These are phyloP conservation scores for Mesocentrotus franciscanus DNA, from an alignment of 53 echinoderm and acorn worm species.

Conservation along the genomic window DNA sequence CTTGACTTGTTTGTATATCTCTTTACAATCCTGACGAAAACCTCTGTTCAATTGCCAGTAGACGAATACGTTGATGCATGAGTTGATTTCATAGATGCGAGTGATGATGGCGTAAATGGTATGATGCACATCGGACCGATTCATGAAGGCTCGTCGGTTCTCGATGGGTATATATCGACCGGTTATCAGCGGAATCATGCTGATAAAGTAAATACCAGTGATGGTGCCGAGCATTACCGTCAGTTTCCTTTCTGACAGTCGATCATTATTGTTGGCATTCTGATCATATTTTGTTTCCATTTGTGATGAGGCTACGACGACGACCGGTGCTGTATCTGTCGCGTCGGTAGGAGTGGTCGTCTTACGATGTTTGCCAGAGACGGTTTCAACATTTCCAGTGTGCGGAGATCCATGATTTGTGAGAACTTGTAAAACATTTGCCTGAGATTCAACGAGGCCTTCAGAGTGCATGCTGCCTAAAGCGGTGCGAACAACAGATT, in stretches of 20 bases:
- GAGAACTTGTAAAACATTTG: not conserved
- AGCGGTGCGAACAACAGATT: no score
- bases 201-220: not conserved
- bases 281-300: not conserved
- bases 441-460: not conserved
- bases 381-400: not conserved
- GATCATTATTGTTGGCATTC: not conserved
- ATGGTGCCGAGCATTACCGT: not conserved
- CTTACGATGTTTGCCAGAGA: not conserved
- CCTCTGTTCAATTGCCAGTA: slow-evolving; percentile 9
- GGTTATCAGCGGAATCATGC: not conserved
- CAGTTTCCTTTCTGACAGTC: not conserved
- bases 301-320: not conserved
- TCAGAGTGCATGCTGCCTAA: no score
- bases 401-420: not conserved
- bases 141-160: not conserved
- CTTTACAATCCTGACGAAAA: not conserved
- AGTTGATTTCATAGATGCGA: not conserved
- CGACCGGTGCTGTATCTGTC: not conserved
- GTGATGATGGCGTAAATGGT: slow-evolving; percentile 17
- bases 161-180: slow-evolving; percentile 1
- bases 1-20: not conserved
- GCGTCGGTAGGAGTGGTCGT: not conserved
- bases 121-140: not conserved
- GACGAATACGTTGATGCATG: not conserved